These are phyloP conservation scores for Eospalax fontanierii DNA, from an alignment of 2,797 vertebrate genomes.

Conservation along the genomic window DNA sequence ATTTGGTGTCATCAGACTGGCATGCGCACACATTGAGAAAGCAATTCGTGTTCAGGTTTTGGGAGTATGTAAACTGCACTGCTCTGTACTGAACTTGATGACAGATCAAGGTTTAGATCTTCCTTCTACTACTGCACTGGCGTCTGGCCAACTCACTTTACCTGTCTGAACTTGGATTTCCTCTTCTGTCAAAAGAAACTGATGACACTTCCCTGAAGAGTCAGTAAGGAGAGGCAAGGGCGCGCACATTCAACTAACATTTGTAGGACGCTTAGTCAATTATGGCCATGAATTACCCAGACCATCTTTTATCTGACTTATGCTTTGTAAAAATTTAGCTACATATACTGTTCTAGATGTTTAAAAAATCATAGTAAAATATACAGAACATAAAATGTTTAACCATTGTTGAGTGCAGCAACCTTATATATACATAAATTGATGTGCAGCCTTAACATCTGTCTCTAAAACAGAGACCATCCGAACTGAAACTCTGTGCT, in stretches of 20 bases:
- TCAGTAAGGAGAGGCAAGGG: not conserved
- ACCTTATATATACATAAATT: not conserved
- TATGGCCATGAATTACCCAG: not conserved
- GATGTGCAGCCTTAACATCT: not conserved
- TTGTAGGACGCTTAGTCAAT: not conserved
- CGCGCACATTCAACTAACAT: not conserved
- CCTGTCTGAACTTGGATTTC: not conserved
- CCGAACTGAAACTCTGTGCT: not conserved
- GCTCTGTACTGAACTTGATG: not conserved
- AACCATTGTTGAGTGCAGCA: not conserved
- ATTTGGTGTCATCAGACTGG: not conserved
- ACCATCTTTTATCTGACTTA: not conserved
- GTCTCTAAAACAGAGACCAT: not conserved
- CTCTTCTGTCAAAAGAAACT: constrained; percentile 36
- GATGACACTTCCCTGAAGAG: constrained; percentile 41
- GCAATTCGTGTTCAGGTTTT: not conserved
- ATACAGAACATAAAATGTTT: not conserved
- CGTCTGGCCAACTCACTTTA: not conserved
- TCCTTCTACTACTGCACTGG: not conserved
- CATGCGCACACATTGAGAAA: not conserved
- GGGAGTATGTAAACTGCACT: not conserved
- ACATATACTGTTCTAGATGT: not conserved
- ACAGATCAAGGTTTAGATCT: constrained; percentile 10
- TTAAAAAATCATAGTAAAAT: not conserved
- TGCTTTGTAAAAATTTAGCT: not conserved